Evolutionary conservation across 2,888 invertebrate genomes (phyloP), one percentile per base, ranked within the genome.

Genomic region (Allophyes oxyacanthae): DNA sequence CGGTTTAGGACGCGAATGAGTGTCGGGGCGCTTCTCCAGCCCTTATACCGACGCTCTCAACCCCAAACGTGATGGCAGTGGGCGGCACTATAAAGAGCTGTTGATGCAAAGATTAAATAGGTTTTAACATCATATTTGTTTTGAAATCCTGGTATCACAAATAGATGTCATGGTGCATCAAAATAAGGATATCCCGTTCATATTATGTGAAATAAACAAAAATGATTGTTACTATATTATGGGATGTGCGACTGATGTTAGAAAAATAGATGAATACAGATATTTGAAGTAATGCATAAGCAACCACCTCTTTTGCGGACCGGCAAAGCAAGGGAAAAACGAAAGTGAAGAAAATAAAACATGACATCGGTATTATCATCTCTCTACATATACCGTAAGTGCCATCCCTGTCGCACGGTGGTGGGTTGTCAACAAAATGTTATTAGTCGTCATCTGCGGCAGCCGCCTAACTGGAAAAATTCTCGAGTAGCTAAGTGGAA

Each of bases 361-460:
- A 28, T n/a, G n/a, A n/a, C 4, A 13, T 0, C 9, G 75, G 81
- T 80, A 46, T 58, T 70, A 80, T 53, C 81, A 65, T 8, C 88
- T 87, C 84, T 73, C 42, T 69, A 42, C 11, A 34, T 8, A 48
- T 75, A 51, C 46, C 40, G 13, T 15, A 65, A 61, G 57, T 75
- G 74, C 83, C 78, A 68, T 88, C 86, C 79, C 75, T 84, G 77
- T 86, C 86, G 76, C 86, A 82, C 84, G 73, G 83, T 73, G 68
- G 84, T 75, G 80, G 80, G 82, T 81, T 87, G 89, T 90, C 89
- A 89, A 90, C 88, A 85, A 86, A 90, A 89, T 89, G 83, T 87
- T 89, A 90, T 89, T 89, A 87, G 86, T 82, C 79, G 83, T 83
- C 86, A 85, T 87, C 85, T 78, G 78, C 80, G 79, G 78, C 68